Evolutionary conservation across 1,140 invertebrate species (phyloP).

Genomic region (Mactra quadrangularis): DNA sequence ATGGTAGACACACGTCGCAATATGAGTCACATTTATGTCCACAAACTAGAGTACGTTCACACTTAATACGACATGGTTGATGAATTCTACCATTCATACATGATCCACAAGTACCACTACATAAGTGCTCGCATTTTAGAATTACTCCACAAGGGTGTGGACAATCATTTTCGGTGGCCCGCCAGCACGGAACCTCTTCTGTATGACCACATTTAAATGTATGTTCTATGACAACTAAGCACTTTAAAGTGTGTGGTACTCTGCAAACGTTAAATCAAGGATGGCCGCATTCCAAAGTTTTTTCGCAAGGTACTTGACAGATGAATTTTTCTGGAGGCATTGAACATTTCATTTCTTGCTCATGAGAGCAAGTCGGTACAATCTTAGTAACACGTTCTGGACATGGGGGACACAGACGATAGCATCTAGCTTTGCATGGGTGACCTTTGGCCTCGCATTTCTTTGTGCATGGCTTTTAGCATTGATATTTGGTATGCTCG

Average conservation of each 20-base stretch:
- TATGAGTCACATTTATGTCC: too few species aligned
- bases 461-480: conserved; percentile 77
- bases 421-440: conserved; percentile 70
- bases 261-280: conserved; percentile 14
- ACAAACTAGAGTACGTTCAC: too few species aligned
- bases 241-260: neutral
- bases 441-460: conserved; percentile 64
- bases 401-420: conserved; percentile 71
- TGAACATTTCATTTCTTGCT: conserved; percentile 58
- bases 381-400: conserved; percentile 49
- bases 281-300: conserved; percentile 85
- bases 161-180: conserved; percentile 54
- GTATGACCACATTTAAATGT: conserved; percentile 78
- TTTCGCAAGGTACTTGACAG: conserved; percentile 54
- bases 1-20: too few species aligned
- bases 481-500: conserved; percentile 73
- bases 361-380: conserved; percentile 61
- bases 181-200: conserved; percentile 69
- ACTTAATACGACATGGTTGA: conserved; percentile 76
- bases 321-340: conserved; percentile 43
- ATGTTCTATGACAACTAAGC: conserved; percentile 29
- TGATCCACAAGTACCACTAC: conserved; percentile 72
- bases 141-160: conserved; percentile 67
- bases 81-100: conserved; percentile 88
- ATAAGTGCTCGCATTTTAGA: too few species aligned